Percentiles rank a stretch among this genome's conserved stretches.
These are phyloP conservation scores for Microtus ochrogaster DNA, from an alignment of 2,113 vertebrate genomes.

Conservation along the genomic window DNA sequence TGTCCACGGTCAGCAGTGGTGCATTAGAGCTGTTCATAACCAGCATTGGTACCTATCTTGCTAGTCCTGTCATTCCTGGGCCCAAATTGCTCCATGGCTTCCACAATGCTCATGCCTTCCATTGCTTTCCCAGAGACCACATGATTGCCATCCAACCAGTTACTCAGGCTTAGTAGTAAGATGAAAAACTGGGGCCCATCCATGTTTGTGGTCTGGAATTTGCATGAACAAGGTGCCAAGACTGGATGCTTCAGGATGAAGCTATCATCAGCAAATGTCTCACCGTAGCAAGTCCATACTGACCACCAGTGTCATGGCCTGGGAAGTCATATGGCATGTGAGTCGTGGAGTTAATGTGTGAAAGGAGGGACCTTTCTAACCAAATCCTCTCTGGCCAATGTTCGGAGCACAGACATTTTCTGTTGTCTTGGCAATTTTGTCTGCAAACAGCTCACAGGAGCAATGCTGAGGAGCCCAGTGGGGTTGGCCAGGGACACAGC, in stretches of 20 bases:
- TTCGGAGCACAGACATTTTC: not conserved
- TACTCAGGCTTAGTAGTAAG: not conserved
- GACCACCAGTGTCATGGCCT: not conserved
- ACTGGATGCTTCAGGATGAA: not conserved
- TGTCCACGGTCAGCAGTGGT: not conserved
- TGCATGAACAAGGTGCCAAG: not conserved
- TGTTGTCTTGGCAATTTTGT: not conserved
- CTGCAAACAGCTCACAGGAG: not conserved
- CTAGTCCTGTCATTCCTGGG: not conserved
- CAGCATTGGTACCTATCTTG: not conserved
- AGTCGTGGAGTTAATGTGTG: too few species aligned
- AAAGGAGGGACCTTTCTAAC: not conserved
- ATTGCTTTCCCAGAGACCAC: not conserved
- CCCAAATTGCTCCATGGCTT: not conserved
- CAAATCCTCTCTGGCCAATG: not conserved
- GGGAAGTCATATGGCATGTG: not conserved
- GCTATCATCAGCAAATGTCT: not conserved
- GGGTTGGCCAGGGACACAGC: not conserved
- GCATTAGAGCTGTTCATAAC: not conserved
- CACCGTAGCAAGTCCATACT: not conserved
- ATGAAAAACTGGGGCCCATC: not conserved
- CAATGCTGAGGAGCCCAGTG: not conserved
- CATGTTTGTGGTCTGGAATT: not conserved
- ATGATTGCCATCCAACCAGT: not conserved
- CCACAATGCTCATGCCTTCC: not conserved